Percentiles rank a stretch among this genome's conserved stretches.
These are phyloP conservation scores for Lordiphosa fenestrarum DNA, from an alignment of 2,888 invertebrate genomes.

Conservation along the genomic window DNA sequence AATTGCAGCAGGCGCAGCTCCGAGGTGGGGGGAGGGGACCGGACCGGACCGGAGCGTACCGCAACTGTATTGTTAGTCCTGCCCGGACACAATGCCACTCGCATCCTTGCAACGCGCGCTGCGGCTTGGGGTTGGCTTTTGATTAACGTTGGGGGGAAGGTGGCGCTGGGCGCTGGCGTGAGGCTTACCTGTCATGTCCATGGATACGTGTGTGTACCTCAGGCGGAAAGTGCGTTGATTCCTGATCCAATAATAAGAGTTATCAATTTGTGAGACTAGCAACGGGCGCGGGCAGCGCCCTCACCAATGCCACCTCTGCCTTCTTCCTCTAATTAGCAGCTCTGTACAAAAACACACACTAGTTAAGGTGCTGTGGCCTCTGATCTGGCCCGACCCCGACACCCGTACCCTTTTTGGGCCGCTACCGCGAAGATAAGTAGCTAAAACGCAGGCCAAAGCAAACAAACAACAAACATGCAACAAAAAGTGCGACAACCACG, in stretches of 20 bases:
- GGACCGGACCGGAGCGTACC: neutral
- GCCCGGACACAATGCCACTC: no score
- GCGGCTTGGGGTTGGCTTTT: no score
- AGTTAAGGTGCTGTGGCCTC: slow-evolving; percentile 16
- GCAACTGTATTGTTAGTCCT: neutral
- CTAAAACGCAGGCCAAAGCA: slow-evolving; percentile 13
- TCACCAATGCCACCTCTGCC: slow-evolving; percentile 1
- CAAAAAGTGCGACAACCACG: slow-evolving; percentile 15
- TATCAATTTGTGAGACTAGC: neutral
- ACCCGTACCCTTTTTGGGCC: neutral
- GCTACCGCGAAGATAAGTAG: slow-evolving; percentile 12
- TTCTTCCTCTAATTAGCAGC: slow-evolving; percentile 52
- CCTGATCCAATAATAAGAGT: slow-evolving; percentile 26
- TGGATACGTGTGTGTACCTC: slow-evolving; percentile 12
- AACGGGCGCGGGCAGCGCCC: neutral
- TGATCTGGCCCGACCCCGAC: slow-evolving; percentile 27
- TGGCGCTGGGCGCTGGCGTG: neutral
- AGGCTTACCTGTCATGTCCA: slow-evolving; percentile 26
- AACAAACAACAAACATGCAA: slow-evolving; percentile 1
- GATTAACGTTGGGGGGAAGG: no score
- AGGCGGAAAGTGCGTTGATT: slow-evolving; percentile 23
- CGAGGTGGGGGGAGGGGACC: neutral
- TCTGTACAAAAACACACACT: slow-evolving; percentile 51
- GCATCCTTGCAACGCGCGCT: no score
- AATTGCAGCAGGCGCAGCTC: slow-evolving; percentile 61